Conservation (phyloP, 2,888 invertebrate species). For the Bembecia ichneumoniformis region DNA sequence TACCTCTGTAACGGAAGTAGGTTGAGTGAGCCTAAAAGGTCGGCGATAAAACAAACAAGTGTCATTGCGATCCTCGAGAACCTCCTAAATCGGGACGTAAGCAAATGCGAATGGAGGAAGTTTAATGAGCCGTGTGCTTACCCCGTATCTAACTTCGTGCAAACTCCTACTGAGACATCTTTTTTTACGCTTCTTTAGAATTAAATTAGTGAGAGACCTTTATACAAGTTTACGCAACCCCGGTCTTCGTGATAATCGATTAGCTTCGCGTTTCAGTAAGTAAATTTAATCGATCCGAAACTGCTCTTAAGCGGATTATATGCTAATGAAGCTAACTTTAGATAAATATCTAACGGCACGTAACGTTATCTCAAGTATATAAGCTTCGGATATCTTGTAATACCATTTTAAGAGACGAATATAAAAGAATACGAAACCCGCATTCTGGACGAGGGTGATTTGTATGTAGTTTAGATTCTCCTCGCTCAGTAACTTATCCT, state of each 20-base stretch:
- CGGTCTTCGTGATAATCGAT: neutral
- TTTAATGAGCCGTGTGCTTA: slow-evolving; percentile 49
- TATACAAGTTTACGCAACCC: slow-evolving; percentile 1
- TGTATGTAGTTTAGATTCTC: slow-evolving; percentile 37
- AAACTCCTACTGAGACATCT: slow-evolving; percentile 28
- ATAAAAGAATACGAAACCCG: slow-evolving; percentile 13
- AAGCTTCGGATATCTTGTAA: neutral
- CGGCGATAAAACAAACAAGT: slow-evolving; percentile 49
- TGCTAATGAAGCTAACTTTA: neutral
- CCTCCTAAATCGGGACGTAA: slow-evolving; percentile 41
- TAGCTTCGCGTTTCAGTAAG: neutral
- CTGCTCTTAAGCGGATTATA: neutral
- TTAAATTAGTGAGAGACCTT: slow-evolving; percentile 29
- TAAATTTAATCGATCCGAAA: neutral
- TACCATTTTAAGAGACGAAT: neutral
- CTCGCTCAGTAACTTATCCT: slow-evolving; percentile 26
- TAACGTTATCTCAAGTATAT: neutral
- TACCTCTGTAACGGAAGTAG: slow-evolving; percentile 21
- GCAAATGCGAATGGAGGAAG: slow-evolving; percentile 51
- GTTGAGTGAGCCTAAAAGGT: slow-evolving; percentile 38
- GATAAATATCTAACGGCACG: neutral
- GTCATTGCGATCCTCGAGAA: slow-evolving; percentile 39
- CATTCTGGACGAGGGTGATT: slow-evolving; percentile 33
- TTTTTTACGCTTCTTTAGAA: slow-evolving; percentile 31
- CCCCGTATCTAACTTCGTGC: slow-evolving; percentile 36